Conservation (phyloP, 2,888 invertebrate genomes). For the Sinhomidia bicolor region DNA sequence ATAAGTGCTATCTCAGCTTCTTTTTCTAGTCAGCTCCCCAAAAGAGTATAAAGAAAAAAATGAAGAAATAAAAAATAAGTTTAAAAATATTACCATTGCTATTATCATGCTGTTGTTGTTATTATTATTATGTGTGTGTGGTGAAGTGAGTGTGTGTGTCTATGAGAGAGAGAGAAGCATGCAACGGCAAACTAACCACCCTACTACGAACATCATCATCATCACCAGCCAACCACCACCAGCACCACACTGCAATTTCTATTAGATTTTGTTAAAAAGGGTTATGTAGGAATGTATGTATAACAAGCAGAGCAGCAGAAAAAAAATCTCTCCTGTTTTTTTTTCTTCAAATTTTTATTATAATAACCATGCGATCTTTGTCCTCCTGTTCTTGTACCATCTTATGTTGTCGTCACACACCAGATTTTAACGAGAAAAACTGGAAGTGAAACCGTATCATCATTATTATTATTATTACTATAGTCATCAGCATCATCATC, state of each 20-base stretch:
- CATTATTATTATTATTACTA: no score
- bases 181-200: neutral
- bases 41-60: constrained; percentile 35
- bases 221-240: neutral
- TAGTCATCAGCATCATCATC: constrained; percentile 8
- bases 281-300: no score
- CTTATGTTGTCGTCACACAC: neutral
- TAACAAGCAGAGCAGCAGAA: neutral
- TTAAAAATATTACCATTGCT: constrained; percentile 27
- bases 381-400: neutral
- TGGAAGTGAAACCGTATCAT: constrained; percentile 18
- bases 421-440: constrained; percentile 11
- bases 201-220: neutral
- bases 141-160: neutral
- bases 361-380: neutral
- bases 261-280: no score
- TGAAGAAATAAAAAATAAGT: constrained; percentile 44
- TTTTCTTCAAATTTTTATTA: no score
- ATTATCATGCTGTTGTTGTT: constrained; percentile 13
- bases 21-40: constrained; percentile 24
- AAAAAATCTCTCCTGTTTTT: neutral
- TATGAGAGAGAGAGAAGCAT: neutral
- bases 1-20: no score
- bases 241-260: neutral
- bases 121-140: neutral